phyloP scores from a whole-genome alignment of 2,113 vertebrate species.

The Clarias macrocephalus region DNA sequence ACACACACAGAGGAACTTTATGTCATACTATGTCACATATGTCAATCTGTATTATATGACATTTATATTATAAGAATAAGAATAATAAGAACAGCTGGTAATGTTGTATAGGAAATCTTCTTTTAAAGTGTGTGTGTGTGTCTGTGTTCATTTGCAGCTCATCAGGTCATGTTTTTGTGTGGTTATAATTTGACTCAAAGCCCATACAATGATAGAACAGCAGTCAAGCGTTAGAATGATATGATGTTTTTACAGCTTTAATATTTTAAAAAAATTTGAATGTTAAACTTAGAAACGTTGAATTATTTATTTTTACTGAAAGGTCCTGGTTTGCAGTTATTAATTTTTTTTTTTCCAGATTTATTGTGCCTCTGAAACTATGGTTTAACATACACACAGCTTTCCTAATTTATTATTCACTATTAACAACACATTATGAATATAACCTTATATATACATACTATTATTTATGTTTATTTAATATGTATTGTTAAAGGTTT shows the following conservation, averaged over 20 bases:
- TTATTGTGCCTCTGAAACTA: background rate
- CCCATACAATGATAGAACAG: background rate
- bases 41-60: background rate
- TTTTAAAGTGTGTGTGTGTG: background rate
- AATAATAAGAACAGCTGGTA: too few relatives aligned
- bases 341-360: too few relatives aligned
- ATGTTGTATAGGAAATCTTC: too few relatives aligned
- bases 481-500: background rate
- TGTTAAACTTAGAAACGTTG: too few relatives aligned
- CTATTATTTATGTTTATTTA: background rate
- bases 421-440: too few relatives aligned
- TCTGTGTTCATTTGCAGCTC: background rate
- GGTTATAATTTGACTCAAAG: background rate
- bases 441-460: background rate
- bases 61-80: background rate
- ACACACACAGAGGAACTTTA: background rate
- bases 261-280: too few relatives aligned
- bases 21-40: background rate
- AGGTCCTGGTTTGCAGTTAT: background rate
- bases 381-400: background rate
- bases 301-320: too few relatives aligned
- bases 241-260: too few relatives aligned
- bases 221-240: too few relatives aligned
- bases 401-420: too few relatives aligned
- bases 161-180: background rate